Base-by-base conservation (phyloP, 2,888 invertebrate species). In the Aphodius sticticus region DNA sequence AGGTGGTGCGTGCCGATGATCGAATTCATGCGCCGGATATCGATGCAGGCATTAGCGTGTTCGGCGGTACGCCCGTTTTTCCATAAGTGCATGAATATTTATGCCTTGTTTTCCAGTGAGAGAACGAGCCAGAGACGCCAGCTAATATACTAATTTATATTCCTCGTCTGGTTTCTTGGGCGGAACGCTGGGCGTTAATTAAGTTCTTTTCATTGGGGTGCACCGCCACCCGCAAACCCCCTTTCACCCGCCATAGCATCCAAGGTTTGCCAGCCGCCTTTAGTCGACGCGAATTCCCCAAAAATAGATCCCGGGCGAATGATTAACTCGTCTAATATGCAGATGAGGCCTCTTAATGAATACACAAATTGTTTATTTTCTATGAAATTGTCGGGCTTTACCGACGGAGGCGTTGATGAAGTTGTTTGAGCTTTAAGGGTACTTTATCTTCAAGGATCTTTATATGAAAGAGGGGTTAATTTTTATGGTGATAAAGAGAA, bases 111-210 rank as follows among this genome's bases (percentile, higher is more conserved):
- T 53, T 53, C 53, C 53, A 53, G 53, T 53, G 53, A 53, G 12
- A 12, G 53, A 53, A 3, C 53, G 12, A 12, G 53, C 9, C 53
- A 53, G 53, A 53, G 53, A 74, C 74, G 35, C 37, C 74, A 77
- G 81, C 78, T 81, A 81, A 81, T 81, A 81, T 81, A 76, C 81
- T 81, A 81, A 81, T 81, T 81, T 81, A 81, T 81, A 81, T 81
- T 81, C 80, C 77, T 78, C 74, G 77, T 70, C 74, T 35, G 74
- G 74, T 35, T n/a, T 74, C 74, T 37, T 35, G 36, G 74, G 74
- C 9, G 74, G 74, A 74, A 53, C 53, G 53, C 12, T 53, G 53
- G 74, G 35, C 74, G 36, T 74, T 74, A 74, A 74, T 74, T 74
- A 74, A 74, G 36, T 74, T 74, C 74, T 37, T 74, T 74, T 74